A percentile compares a stretch with the other conserved stretches of the same genome.
Evolutionary conservation across 2,797 vertebrate genomes (phyloP).

Genomic region (Microtus agrestis): DNA sequence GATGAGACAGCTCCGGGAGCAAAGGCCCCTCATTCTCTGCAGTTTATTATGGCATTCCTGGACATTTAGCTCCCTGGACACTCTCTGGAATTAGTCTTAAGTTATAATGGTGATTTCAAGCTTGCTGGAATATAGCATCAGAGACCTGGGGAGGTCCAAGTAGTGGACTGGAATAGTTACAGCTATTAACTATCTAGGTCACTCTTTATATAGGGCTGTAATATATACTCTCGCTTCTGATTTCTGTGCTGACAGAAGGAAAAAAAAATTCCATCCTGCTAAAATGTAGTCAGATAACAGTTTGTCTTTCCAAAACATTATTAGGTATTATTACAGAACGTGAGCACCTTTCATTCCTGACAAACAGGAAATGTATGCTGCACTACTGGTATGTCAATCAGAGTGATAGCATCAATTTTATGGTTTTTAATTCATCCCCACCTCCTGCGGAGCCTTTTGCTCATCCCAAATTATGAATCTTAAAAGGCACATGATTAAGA

Average conservation of each 20-base stretch:
- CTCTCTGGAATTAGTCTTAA: slow-evolving; percentile 74
- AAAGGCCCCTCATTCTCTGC: background rate
- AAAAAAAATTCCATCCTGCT: slow-evolving; percentile 83
- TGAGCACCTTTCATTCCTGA: slow-evolving; percentile 88
- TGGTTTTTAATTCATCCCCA: slow-evolving; percentile 90
- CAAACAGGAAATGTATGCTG: slow-evolving; percentile 90
- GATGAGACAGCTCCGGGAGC: slow-evolving; percentile 36
- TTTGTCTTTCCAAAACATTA: slow-evolving; percentile 89
- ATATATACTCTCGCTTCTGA: slow-evolving; percentile 83
- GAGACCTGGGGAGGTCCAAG: slow-evolving; percentile 81
- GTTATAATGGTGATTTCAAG: slow-evolving; percentile 76
- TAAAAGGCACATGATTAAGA: slow-evolving; percentile 89
- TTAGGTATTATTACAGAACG: slow-evolving; percentile 88
- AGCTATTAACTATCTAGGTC: slow-evolving; percentile 84
- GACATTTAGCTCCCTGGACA: slow-evolving; percentile 64
- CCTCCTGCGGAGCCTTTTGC: slow-evolving; percentile 90
- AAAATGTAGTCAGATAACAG: slow-evolving; percentile 87
- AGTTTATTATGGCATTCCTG: slow-evolving; percentile 56
- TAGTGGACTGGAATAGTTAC: slow-evolving; percentile 80
- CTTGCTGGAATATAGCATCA: slow-evolving; percentile 76
- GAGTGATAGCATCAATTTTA: slow-evolving; percentile 90
- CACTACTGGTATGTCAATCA: slow-evolving; percentile 89
- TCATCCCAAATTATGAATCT: slow-evolving; percentile 91
- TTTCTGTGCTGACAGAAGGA: slow-evolving; percentile 86
- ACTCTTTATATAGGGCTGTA: slow-evolving; percentile 79